These are phyloP conservation scores for Styela plicata DNA, from an alignment of 23 tunicate species.

Conservation along the genomic window DNA sequence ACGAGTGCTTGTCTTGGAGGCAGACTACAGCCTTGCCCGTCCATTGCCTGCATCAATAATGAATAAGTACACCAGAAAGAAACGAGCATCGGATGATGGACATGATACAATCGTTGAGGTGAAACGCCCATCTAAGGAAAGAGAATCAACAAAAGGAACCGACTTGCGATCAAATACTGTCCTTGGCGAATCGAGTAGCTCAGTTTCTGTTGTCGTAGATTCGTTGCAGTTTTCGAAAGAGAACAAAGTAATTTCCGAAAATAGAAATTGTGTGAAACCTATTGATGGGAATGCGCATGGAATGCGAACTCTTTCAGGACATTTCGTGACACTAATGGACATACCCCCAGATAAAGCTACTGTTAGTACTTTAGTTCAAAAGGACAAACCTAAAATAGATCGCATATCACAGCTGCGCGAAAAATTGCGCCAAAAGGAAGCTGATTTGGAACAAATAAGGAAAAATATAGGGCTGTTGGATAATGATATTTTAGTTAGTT, in stretches of 20 bases:
- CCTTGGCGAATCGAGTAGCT: no score
- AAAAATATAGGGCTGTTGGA: not conserved
- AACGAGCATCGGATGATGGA: not conserved
- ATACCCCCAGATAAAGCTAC: constrained; percentile 1
- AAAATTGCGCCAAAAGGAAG: constrained; percentile 7
- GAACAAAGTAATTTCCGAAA: no score
- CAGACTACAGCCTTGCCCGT: not conserved
- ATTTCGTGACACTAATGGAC: not conserved
- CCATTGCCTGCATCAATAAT: no score
- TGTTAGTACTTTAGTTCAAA: no score
- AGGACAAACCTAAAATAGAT: no score
- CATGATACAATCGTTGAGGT: not conserved
- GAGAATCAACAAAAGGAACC: no score
- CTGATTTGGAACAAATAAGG: constrained; percentile 1
- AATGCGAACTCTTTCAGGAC: not conserved
- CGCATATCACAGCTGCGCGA: constrained; percentile 22
- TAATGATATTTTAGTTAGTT: not conserved
- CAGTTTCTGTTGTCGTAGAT: no score
- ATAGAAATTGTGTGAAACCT: no score
- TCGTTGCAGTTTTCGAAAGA: no score
- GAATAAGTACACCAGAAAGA: not conserved
- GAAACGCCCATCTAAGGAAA: no score
- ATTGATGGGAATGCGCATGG: no score
- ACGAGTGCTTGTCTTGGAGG: not conserved
- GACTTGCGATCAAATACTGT: constrained; percentile 3